Percentiles rank a stretch among this genome's conserved stretches.
These are phyloP conservation scores for Belgica antarctica DNA, from an alignment of 2,888 invertebrate genomes.

Conservation along the genomic window DNA sequence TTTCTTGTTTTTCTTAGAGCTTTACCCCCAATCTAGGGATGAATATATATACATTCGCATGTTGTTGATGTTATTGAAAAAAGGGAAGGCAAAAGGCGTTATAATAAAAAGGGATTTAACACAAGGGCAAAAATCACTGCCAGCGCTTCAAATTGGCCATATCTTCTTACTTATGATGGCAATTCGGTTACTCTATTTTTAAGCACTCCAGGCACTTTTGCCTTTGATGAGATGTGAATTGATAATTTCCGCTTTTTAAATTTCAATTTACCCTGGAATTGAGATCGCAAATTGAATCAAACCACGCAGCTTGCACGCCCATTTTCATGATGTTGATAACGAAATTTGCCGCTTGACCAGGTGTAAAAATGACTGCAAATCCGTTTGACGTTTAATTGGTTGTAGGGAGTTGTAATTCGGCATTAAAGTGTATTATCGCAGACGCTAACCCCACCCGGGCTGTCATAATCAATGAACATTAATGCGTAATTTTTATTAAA, in stretches of 20 bases:
- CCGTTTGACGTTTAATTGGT: no score
- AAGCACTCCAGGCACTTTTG: slow-evolving; percentile 35
- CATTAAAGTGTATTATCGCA: no score
- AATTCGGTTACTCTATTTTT: slow-evolving; percentile 20
- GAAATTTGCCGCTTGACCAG: slow-evolving; percentile 17
- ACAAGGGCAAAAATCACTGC: not conserved
- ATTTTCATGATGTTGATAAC: not conserved
- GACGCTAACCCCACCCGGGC: not conserved
- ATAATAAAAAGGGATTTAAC: slow-evolving; percentile 9
- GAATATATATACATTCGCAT: not conserved
- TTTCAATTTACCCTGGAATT: slow-evolving; percentile 3
- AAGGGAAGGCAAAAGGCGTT: slow-evolving; percentile 3
- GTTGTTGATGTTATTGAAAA: slow-evolving; percentile 41
- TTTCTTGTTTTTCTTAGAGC: slow-evolving; percentile 41
- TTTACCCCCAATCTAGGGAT: slow-evolving; percentile 23
- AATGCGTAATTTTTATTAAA: no score
- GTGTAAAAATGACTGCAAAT: no score
- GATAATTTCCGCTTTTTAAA: slow-evolving; percentile 34
- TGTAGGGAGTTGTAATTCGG: no score
- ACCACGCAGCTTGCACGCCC: slow-evolving; percentile 30
- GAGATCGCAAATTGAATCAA: slow-evolving; percentile 22
- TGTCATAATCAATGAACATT: no score
- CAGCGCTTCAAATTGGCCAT: slow-evolving; percentile 37
- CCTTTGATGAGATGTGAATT: slow-evolving; percentile 42
- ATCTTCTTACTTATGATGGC: slow-evolving; percentile 32